These are phyloP conservation scores for Hippocampus mohnikei DNA, from an alignment of 2,113 vertebrate genomes.

Conservation along the genomic window DNA sequence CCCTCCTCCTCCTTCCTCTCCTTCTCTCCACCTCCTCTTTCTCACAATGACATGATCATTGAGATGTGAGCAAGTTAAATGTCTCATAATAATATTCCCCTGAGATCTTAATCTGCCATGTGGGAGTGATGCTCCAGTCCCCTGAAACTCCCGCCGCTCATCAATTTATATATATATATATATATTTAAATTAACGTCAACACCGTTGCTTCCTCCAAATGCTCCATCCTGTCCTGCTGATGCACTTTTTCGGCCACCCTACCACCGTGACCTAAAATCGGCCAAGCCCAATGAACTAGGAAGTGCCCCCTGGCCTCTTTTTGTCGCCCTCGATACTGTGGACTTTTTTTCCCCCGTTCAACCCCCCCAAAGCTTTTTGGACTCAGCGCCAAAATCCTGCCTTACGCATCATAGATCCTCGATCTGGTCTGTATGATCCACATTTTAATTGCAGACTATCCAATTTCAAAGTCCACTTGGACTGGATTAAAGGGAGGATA, in stretches of 20 bases:
- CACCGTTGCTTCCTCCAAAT: not conserved
- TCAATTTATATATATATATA: not conserved
- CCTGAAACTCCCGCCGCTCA: not conserved
- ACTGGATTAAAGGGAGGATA: slow-evolving; percentile 32
- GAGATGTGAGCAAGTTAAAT: slow-evolving; percentile 49
- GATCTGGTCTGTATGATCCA: slow-evolving; percentile 20
- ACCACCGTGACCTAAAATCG: slow-evolving; percentile 16
- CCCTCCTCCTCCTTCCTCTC: not conserved
- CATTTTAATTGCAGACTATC: slow-evolving; percentile 9
- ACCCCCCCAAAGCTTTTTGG: too few species aligned
- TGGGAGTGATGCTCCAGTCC: slow-evolving; percentile 35
- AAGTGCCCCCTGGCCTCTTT: slow-evolving; percentile 21
- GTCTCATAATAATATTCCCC: slow-evolving; percentile 57
- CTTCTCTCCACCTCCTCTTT: not conserved
- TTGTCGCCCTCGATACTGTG: slow-evolving; percentile 17
- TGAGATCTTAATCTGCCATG: slow-evolving; percentile 31
- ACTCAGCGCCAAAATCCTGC: slow-evolving; percentile 10
- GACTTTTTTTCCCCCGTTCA: not conserved
- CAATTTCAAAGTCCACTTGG: slow-evolving; percentile 47
- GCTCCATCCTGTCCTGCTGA: not conserved
- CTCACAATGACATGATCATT: slow-evolving; percentile 31
- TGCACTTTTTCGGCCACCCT: slow-evolving; percentile 7
- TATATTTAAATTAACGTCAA: not conserved
- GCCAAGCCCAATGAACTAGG: slow-evolving; percentile 25
- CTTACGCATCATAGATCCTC: slow-evolving; percentile 18